phyloP scores from a whole-genome alignment of 2,888 invertebrate genomes.

The Liposcelis brunnea region DNA sequence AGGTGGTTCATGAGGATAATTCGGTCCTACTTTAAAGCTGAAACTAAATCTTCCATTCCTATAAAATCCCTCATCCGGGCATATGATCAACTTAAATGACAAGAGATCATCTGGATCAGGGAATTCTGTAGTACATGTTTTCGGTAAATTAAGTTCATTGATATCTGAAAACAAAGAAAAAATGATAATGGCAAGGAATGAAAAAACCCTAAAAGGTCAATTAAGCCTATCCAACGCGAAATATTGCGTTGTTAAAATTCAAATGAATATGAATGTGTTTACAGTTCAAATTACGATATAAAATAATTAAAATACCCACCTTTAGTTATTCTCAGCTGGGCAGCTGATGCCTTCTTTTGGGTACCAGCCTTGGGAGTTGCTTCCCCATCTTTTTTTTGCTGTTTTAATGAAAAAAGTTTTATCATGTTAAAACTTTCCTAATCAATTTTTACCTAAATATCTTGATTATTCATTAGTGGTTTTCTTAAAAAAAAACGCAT shows the following conservation, averaged over 20 bases:
- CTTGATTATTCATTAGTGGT: too few relatives aligned
- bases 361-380: conserved; percentile 53
- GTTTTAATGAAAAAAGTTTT: conserved; percentile 94
- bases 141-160: conserved; percentile 90
- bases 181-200: too few relatives aligned
- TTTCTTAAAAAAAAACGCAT: too few relatives aligned
- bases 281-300: not conserved
- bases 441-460: not conserved
- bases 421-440: conserved; percentile 53
- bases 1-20: conserved; percentile 95
- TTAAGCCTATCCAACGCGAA: too few relatives aligned
- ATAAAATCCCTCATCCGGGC: conserved; percentile 96
- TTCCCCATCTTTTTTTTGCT: conserved; percentile 96
- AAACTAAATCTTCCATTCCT: conserved; percentile 86
- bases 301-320: conserved; percentile 34
- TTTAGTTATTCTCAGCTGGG: conserved; percentile 94
- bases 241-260: too few relatives aligned
- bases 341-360: conserved; percentile 90
- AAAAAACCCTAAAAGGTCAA: too few relatives aligned
- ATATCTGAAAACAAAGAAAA: conserved; percentile 55
- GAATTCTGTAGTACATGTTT: conserved; percentile 90
- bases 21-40: conserved; percentile 94
- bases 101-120: conserved; percentile 92
- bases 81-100: conserved; percentile 88
- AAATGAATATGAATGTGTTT: too few relatives aligned